These are phyloP conservation scores for Drosophila tripunctata DNA, from an alignment of 2,888 invertebrate species.

Conservation along the genomic window DNA sequence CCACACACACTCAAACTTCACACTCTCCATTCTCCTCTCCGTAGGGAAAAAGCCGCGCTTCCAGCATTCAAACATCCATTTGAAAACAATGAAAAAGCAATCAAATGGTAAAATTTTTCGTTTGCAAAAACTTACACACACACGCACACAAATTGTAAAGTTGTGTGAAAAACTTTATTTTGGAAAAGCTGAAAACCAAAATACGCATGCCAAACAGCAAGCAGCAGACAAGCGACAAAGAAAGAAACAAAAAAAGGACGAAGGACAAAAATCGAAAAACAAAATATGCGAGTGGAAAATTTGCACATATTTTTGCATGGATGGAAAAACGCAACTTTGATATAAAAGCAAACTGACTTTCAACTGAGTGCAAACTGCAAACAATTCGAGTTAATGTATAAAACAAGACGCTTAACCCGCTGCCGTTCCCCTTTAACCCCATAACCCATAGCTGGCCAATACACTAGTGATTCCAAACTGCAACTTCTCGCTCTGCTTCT, in stretches of 20 bases:
- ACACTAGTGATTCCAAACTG: background rate
- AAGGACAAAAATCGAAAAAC: slow-evolving; percentile 41
- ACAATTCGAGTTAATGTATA: slow-evolving; percentile 74
- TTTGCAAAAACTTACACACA: slow-evolving; percentile 43
- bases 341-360: slow-evolving; percentile 32
- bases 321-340: slow-evolving; percentile 29
- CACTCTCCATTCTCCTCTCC: background rate
- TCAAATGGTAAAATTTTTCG: slow-evolving; percentile 56
- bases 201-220: slow-evolving; percentile 27
- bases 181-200: slow-evolving; percentile 19
- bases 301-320: slow-evolving; percentile 57
- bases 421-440: background rate
- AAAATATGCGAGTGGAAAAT: slow-evolving; percentile 31
- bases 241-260: too few species aligned
- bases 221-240: slow-evolving; percentile 42
- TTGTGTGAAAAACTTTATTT: slow-evolving; percentile 59
- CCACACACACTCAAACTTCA: background rate
- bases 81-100: slow-evolving; percentile 77
- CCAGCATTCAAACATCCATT: slow-evolving; percentile 54
- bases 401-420: slow-evolving; percentile 46
- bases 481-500: slow-evolving; percentile 5
- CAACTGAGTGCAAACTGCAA: slow-evolving; percentile 50
- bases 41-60: background rate
- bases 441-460: background rate
- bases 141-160: slow-evolving; percentile 43